These are phyloP conservation scores for Acleris literana DNA, from an alignment of 2,888 invertebrate species.

Conservation along the genomic window DNA sequence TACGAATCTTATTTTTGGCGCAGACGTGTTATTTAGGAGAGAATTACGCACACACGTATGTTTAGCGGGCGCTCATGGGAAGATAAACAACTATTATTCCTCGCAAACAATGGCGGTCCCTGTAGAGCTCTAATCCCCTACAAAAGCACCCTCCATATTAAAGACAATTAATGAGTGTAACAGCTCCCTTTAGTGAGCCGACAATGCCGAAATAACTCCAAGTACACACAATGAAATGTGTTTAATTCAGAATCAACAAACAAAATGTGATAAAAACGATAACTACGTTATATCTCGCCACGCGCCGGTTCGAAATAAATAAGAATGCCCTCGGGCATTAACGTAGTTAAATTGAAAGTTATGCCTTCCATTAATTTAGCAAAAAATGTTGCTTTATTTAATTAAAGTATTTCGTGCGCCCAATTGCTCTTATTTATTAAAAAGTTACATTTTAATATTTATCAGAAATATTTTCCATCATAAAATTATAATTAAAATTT, in stretches of 20 bases:
- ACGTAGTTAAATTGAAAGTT: conserved; percentile 23
- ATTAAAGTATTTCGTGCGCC: conserved; percentile 6
- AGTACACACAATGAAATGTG: conserved; percentile 65
- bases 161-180: conserved; percentile 78
- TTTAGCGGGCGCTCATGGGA: conserved; percentile 56
- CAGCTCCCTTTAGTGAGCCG: conserved; percentile 72
- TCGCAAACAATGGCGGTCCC: conserved; percentile 71
- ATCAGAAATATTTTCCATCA: not conserved
- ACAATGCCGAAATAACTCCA: conserved; percentile 73
- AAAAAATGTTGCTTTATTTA: not conserved
- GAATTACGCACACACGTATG: conserved; percentile 47
- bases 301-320: conserved; percentile 18
- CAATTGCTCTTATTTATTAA: not conserved
- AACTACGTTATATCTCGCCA: conserved; percentile 32
- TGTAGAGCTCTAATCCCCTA: conserved; percentile 60
- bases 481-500: not conserved
- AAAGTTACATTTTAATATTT: not conserved
- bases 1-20: conserved; percentile 40
- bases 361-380: conserved; percentile 18
- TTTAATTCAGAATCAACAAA: conserved; percentile 69
- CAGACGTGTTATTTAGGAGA: conserved; percentile 50
- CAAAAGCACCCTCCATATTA: conserved; percentile 64
- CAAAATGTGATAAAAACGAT: conserved; percentile 42
- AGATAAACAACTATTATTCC: conserved; percentile 75
- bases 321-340: conserved; percentile 8